Percentiles rank a stretch among this genome's conserved stretches.
phyloP scores from a whole-genome alignment of 2,797 vertebrate genomes.

The Enteromius unitaeniatus region DNA sequence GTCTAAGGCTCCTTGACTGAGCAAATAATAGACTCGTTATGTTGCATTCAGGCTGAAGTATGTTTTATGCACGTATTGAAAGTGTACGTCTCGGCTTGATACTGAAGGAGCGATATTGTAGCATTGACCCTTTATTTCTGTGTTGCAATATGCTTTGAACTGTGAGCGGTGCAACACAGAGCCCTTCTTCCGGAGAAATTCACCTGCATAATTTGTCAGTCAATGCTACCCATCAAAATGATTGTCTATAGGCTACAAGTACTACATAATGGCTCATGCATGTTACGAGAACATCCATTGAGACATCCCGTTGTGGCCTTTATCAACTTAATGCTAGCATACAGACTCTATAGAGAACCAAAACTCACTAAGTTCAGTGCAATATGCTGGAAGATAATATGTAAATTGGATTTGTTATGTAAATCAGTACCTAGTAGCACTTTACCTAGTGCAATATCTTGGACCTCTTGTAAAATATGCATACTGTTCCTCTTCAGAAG shows the following conservation, averaged over 20 bases:
- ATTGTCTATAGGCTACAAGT: constrained; percentile 27
- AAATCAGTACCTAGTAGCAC: neutral
- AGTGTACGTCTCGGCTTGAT: constrained; percentile 11
- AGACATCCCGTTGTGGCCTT: neutral
- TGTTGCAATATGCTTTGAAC: neutral
- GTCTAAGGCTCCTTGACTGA: constrained; percentile 63
- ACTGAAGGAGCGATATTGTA: neutral
- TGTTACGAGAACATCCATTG: neutral
- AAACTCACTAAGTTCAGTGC: neutral
- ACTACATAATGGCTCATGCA: neutral
- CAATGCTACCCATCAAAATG: neutral
- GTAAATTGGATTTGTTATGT: neutral
- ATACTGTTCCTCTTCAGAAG: neutral
- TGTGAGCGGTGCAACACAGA: neutral
- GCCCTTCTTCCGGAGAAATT: neutral
- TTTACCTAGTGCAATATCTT: neutral
- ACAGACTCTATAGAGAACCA: neutral
- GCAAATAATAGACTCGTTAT: constrained; percentile 54
- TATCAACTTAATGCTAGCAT: neutral
- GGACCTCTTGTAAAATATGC: neutral
- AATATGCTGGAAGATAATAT: neutral
- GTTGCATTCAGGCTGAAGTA: constrained; percentile 21
- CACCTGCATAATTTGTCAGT: constrained; percentile 20
- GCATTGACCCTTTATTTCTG: neutral
- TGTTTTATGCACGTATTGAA: constrained; percentile 30